Evolutionary conservation across 2,113 vertebrate species (phyloP), one percentile per base, ranked within the genome.

Genomic region (Hyaena hyaena): DNA sequence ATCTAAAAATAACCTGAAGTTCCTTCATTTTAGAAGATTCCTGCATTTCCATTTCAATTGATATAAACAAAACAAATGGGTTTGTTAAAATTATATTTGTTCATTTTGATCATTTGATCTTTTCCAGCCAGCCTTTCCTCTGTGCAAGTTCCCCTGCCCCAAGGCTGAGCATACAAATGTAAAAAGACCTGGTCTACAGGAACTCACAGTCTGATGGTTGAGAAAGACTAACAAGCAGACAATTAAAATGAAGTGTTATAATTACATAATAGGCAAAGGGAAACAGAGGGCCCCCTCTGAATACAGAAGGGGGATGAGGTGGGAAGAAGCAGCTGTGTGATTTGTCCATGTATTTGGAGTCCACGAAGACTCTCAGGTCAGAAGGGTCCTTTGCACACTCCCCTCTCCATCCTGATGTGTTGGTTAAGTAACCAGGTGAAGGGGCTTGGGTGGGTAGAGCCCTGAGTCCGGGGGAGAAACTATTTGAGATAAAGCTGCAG

Each of bases 1-100:
- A 87, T 77, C 93, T 94, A 95, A 68, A 87, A 81, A 80, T 45
- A 33, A 82, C 2, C 93, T 66, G 1, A 2, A 7, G 31, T 45
- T 63, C 83, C 76, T 48, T 24, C 14, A 10, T 53, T 95, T 93
- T 19, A 9, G 71, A 96, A 84, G 16, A 33, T 23, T 4, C 33
- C n/a, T 69, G 31, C 65, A 61, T 66, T 88, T 91, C 68, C 24
- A 8, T 88, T 86, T 82, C 65, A 77, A 79, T 23, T 50, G 53
- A 65, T 53, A n/a, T 24, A 12, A 88, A 63, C 63, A 16, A 88
- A 88, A 86, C 73, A 4, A 77, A 61, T 35, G 35, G 71, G 28
- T 85, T 71, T 71, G 11, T 82, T 84, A 90, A 95, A 95, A 66
- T 85, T 63, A 84, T 26, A 53, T 71, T 86, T 7, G 50, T 58